Conservation (phyloP, 2,113 vertebrate genomes). For the Ancistrus triradiatus region DNA sequence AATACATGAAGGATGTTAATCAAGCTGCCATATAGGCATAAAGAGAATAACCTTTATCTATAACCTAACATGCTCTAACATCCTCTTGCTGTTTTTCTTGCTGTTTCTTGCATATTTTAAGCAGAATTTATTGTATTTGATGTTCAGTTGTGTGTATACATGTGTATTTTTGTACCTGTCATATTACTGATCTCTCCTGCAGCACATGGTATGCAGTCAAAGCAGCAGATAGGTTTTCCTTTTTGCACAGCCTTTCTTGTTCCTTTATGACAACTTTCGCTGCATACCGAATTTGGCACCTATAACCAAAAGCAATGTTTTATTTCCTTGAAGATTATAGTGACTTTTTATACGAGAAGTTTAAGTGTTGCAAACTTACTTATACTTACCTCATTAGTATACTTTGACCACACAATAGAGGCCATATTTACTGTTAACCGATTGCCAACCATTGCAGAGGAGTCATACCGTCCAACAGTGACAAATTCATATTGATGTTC, state of each 20-base stretch:
- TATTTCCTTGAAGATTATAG: too few species aligned
- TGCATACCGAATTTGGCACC: conserved; percentile 39
- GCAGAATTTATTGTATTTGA: too few species aligned
- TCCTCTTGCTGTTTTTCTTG: too few species aligned
- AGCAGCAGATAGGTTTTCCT: conserved; percentile 47
- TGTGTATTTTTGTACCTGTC: conserved; percentile 41
- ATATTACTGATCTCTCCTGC: conserved; percentile 48
- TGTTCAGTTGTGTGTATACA: too few species aligned
- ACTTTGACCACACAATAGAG: conserved; percentile 14
- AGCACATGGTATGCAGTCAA: conserved; percentile 49
- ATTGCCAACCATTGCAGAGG: conserved; percentile 26
- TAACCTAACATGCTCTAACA: too few species aligned
- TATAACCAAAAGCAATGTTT: neutral
- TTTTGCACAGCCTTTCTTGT: conserved; percentile 41
- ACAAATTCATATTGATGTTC: conserved; percentile 45
- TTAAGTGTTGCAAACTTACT: neutral
- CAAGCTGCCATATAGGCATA: too few species aligned
- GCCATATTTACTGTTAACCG: conserved; percentile 10
- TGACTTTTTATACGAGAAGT: too few species aligned
- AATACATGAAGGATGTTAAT: too few species aligned
- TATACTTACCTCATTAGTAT: neutral
- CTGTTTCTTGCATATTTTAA: too few species aligned
- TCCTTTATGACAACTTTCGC: conserved; percentile 40
- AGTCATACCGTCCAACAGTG: conserved; percentile 49
- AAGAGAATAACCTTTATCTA: too few species aligned